Evolutionary conservation across 2,888 invertebrate species (phyloP), one percentile per base, ranked within the genome.

Genomic region (Caenorhabditis doughertyi): DNA sequence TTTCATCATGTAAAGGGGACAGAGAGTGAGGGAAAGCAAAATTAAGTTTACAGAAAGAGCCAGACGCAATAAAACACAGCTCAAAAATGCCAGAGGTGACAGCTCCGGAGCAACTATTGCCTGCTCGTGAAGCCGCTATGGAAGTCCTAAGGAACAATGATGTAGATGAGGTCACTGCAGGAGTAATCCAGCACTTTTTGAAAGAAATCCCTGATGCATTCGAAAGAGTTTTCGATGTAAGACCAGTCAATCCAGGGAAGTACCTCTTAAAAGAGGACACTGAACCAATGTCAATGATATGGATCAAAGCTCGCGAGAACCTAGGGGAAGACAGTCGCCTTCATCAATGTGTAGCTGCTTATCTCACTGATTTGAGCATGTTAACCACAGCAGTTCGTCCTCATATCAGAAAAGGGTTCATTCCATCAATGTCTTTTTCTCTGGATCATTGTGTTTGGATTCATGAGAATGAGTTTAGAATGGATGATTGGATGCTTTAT

Each of bases 401-500:
- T 1, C 89, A 89, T 64, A 62, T 85, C 32, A 84, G 87, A 44
- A 83, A 84, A 16, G 88, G 88, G 9, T 87, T 88, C 53, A 81
- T 77, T 5, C 89, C 89, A 0, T 84, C 85, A 2, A 89, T 89
- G 89, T 76, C 88, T 13, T 84, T 89, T 47, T 86, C 87, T 1
- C 67, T 89, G 9, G 89, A 89, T 70, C 89, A 89, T 68, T 84
- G 81, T 49, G 83, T 89, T 3, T 88, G 87, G 82, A 86, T 89
- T 67, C 89, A 89, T 76, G 85, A 86, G 9, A 76, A 83, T 44
- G 80, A 87, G 8, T 89, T 85, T 56, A 76, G 87, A 9, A 84
- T 85, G 18, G 89, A 89, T 58, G 88, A 89, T 32, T 89, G 89
- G 89, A 74, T 89, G 81, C 72, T 89, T 11, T 89, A 89, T 47